Percentiles rank a stretch among this genome's conserved stretches.
phyloP scores from a whole-genome alignment of 2,888 invertebrate species.

The Xylota segnis region DNA sequence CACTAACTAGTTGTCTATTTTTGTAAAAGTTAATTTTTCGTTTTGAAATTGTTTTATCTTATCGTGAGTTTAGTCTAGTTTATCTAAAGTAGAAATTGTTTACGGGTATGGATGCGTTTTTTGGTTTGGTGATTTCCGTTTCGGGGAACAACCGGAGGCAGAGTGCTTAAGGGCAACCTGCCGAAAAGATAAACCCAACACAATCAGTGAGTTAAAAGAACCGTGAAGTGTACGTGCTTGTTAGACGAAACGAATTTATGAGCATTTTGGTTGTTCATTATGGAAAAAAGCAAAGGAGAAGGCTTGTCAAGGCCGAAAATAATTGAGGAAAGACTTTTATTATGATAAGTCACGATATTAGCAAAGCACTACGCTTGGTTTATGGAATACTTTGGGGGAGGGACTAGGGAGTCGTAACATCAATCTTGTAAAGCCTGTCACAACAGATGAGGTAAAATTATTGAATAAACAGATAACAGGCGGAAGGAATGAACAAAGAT shows the following conservation, averaged over 20 bases:
- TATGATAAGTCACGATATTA: too few relatives aligned
- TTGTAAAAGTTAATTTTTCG: neutral
- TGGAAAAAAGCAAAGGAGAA: too few relatives aligned
- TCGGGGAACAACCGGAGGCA: neutral
- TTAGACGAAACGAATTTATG: neutral
- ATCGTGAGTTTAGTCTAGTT: neutral
- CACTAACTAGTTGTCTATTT: neutral
- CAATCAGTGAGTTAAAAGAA: neutral
- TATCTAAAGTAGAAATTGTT: neutral
- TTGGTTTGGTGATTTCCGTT: neutral
- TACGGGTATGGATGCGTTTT: neutral
- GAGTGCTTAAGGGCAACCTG: neutral
- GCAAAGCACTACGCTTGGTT: too few relatives aligned
- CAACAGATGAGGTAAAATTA: too few relatives aligned
- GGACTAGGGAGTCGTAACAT: too few relatives aligned
- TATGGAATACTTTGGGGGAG: too few relatives aligned
- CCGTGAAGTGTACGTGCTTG: neutral
- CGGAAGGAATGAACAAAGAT: too few relatives aligned
- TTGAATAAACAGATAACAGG: too few relatives aligned
- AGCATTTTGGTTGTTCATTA: too few relatives aligned
- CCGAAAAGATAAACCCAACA: slow-evolving; percentile 1
- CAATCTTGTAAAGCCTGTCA: too few relatives aligned
- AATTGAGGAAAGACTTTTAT: too few relatives aligned
- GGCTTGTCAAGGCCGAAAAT: too few relatives aligned
- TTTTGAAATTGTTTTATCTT: neutral